These are phyloP conservation scores for Epicampocera succincta DNA, from an alignment of 2,888 invertebrate species.

Conservation along the genomic window DNA sequence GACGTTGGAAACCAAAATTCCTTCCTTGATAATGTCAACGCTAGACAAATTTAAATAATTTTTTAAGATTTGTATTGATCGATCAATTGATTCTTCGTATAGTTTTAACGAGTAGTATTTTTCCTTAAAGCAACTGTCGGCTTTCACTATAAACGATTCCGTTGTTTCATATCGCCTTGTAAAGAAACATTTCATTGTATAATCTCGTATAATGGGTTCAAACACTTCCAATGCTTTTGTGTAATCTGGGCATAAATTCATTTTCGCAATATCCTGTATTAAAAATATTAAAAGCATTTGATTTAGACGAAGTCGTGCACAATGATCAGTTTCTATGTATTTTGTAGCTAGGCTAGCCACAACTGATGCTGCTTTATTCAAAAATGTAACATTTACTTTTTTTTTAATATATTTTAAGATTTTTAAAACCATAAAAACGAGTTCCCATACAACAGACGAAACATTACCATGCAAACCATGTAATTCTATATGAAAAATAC, in stretches of 20 bases:
- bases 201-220: constrained; percentile 72
- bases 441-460: constrained; percentile 70
- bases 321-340: constrained; percentile 68
- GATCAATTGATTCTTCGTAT: constrained; percentile 67
- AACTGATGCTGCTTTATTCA: constrained; percentile 68
- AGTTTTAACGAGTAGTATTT: constrained; percentile 68
- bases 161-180: constrained; percentile 51
- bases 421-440: constrained; percentile 61
- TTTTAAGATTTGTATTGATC: constrained; percentile 70
- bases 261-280: constrained; percentile 70
- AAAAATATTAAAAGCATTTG: constrained; percentile 74
- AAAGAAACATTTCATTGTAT: constrained; percentile 66
- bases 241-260: constrained; percentile 43
- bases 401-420: constrained; percentile 51
- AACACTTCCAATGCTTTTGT: constrained; percentile 31
- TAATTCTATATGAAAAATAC: constrained; percentile 69
- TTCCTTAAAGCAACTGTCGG: constrained; percentile 41
- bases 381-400: constrained; percentile 37
- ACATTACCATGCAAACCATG: constrained; percentile 49
- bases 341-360: constrained; percentile 63
- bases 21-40: constrained; percentile 69
- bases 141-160: constrained; percentile 12
- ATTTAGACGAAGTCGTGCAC: constrained; percentile 74
- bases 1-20: constrained; percentile 69
- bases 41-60: constrained; percentile 38